phyloP scores from a whole-genome alignment of 2,113 vertebrate species.

The Stegostoma tigrinum region DNA sequence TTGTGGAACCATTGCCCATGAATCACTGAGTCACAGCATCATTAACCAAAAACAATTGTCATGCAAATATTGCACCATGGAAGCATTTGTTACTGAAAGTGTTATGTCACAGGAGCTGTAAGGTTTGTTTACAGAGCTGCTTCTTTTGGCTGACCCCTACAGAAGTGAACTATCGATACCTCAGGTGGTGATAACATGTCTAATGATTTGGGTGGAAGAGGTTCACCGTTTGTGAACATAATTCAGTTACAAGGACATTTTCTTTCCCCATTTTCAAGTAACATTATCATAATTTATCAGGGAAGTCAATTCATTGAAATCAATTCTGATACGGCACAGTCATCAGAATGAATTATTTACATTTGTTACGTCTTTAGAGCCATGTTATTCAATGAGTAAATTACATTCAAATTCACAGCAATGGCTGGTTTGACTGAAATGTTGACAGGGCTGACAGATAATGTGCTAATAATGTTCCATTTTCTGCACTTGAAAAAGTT shows the following conservation, averaged over 20 bases:
- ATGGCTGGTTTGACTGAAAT: slow-evolving; percentile 3
- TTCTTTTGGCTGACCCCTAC: neutral
- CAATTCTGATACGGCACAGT: neutral
- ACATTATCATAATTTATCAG: neutral
- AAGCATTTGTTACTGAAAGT: neutral
- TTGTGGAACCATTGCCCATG: neutral
- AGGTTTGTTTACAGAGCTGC: neutral
- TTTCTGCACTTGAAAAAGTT: slow-evolving; percentile 25
- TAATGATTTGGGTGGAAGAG: neutral
- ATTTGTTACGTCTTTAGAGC: slow-evolving; percentile 17
- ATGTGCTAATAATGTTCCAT: slow-evolving; percentile 32
- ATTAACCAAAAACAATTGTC: neutral
- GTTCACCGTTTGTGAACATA: neutral
- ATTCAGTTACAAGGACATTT: neutral
- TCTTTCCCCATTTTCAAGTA: neutral
- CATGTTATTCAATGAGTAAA: slow-evolving; percentile 15
- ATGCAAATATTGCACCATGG: neutral
- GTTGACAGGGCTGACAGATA: slow-evolving; percentile 12
- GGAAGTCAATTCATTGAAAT: neutral
- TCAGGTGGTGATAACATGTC: neutral
- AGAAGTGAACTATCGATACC: neutral
- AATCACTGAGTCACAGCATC: too few species aligned
- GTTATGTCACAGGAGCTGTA: neutral
- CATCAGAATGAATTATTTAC: neutral
- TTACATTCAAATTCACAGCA: slow-evolving; percentile 17